Evolutionary conservation across 2,113 vertebrate species (phyloP).

Genomic region (Paraplagusia blochii): DNA sequence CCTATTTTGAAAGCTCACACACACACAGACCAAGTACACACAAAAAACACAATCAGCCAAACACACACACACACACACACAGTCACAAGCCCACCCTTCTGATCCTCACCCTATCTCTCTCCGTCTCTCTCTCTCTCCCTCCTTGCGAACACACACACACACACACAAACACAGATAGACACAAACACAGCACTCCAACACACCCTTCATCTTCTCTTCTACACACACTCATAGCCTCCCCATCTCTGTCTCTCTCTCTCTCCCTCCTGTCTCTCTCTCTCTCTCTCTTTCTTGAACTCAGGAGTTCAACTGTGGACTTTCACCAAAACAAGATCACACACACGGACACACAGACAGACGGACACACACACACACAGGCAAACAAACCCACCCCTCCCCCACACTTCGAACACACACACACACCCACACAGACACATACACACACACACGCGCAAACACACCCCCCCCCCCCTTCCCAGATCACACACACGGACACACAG

Average conservation of each 20-base stretch:
- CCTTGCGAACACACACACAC: constrained; percentile 51
- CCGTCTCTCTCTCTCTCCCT: constrained; percentile 44
- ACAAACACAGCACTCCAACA: constrained; percentile 40
- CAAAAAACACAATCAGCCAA: constrained; percentile 28
- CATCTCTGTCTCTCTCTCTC: constrained; percentile 30
- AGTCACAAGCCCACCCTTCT: constrained; percentile 58
- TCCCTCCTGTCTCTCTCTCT: not conserved
- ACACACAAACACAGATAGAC: constrained; percentile 18
- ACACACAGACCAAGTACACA: constrained; percentile 27
- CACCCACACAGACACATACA: constrained; percentile 7
- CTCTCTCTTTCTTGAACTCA: no score
- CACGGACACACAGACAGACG: no score
- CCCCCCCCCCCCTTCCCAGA: constrained; percentile 41
- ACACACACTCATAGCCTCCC: constrained; percentile 30
- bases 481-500: constrained; percentile 30
- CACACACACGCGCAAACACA: constrained; percentile 39
- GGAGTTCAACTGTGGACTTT: no score
- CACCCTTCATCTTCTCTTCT: constrained; percentile 53
- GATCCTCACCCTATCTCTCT: constrained; percentile 41
- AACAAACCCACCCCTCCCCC: constrained; percentile 31
- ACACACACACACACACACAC: constrained; percentile 36
- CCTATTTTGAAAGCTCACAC: constrained; percentile 57
- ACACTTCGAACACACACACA: constrained; percentile 42
- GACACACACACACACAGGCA: no score
- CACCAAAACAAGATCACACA: constrained; percentile 7